Evolutionary conservation across 2,797 vertebrate genomes (phyloP), one percentile per base, ranked within the genome.

Genomic region (Lepidocolaptes lacrymiger): DNA sequence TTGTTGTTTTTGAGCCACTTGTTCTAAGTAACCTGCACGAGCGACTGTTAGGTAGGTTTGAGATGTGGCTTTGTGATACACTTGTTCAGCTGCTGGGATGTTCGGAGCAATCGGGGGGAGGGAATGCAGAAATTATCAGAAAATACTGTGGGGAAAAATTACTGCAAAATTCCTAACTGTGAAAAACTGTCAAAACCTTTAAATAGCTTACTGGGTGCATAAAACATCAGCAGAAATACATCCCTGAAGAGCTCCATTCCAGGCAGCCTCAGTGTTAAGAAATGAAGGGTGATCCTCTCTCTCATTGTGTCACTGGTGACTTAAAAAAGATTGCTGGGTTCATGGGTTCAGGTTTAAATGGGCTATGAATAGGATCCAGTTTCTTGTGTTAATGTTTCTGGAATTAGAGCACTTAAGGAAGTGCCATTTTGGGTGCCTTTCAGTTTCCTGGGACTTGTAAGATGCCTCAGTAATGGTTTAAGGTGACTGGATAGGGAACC

Each of bases 141-240:
- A 96, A 74, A 76, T 82, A 84, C 89, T 76, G 51, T 67, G 73
- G 36, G 63, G 79, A 63, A 85, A 93, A 92, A 90, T 43, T 79
- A 84, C 63, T 81, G 85, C 69, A 90, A 71, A 81, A 86, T 82
- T 85, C 3, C 0, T 69, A 88, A 81, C 76, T 91, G 83, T 91
- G 73, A 85, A 96, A 93, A 88, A 43, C 62, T 86, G 69, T 90
- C 91, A 84, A 94, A 93, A 85, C 59, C 73, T 86, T 96, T 93
- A 83, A 94, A 91, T 88, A 89, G 69, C 73, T 92, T 92, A 51
- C 69, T 78, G 39, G 86, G 85, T 73, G 66, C 73, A n/a, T 93
- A 87, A 81, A 75, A 32, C 59, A 84, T 66, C 66, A 55, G 51
- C 36, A 75, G 75, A 84, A 91, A 66, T 84, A 58, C 46, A 12